These are phyloP conservation scores for Scaptomyza graminum DNA, from an alignment of 1,140 invertebrate species.

Conservation along the genomic window DNA sequence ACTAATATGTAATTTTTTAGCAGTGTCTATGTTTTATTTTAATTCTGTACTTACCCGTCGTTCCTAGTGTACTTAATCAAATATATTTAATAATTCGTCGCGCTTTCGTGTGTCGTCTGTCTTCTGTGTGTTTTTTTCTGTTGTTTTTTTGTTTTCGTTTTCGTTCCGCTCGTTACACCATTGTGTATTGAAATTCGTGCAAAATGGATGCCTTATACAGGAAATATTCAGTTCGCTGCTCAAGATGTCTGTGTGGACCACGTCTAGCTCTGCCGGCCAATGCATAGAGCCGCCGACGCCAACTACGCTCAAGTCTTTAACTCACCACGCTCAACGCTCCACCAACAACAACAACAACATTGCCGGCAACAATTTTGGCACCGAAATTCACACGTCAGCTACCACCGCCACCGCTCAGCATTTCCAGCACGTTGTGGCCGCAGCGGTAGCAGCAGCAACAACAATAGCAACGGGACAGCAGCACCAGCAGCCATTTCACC, in stretches of 20 bases:
- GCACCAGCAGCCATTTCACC: constrained; percentile 47
- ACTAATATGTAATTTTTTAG: constrained; percentile 36
- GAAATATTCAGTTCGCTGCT: constrained; percentile 16
- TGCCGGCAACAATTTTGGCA: constrained; percentile 17
- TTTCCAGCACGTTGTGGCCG: constrained; percentile 73
- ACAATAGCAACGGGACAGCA: constrained; percentile 68
- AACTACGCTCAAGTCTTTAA: constrained; percentile 21
- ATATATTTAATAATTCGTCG: constrained; percentile 27
- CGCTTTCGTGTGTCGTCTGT: constrained; percentile 15
- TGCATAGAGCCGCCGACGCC: constrained; percentile 78
- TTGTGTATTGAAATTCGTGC: constrained; percentile 29
- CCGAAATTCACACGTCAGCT: constrained; percentile 32
- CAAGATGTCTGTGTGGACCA: constrained; percentile 85
- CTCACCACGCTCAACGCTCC: constrained; percentile 17
- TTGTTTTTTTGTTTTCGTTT: constrained; percentile 19
- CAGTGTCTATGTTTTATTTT: constrained; percentile 22
- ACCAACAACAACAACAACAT: neutral
- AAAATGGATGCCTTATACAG: constrained; percentile 52
- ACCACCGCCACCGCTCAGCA: constrained; percentile 41
- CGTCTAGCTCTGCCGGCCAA: constrained; percentile 77
- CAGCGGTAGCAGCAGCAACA: constrained; percentile 69
- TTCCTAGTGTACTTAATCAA: constrained; percentile 63
- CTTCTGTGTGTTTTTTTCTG: constrained; percentile 17
- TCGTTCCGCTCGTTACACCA: neutral
- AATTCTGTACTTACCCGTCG: constrained; percentile 28